A percentile compares a stretch with the other conserved stretches of the same genome.
phyloP scores from a whole-genome alignment of 2,797 vertebrate genomes.

The Hydrocynus forskahlii region DNA sequence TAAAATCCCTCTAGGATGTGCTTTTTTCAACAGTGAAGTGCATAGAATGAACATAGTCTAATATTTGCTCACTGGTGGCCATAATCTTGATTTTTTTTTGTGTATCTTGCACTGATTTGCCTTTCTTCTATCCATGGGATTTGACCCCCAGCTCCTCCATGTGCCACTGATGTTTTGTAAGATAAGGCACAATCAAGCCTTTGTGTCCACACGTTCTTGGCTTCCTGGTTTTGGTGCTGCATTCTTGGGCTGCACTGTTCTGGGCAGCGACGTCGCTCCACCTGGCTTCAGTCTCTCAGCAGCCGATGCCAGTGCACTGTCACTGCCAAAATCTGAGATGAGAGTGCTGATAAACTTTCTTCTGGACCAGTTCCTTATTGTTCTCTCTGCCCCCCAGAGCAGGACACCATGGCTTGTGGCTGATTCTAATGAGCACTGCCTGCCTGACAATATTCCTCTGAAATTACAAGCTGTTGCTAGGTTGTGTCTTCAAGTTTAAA shows the following conservation, averaged over 20 bases:
- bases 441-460: neutral
- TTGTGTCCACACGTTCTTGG: constrained; percentile 60
- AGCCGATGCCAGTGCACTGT: constrained; percentile 34
- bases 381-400: neutral
- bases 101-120: neutral
- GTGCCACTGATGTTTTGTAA: constrained; percentile 15
- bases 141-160: neutral
- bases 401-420: neutral
- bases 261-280: constrained; percentile 26
- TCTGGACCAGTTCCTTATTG: neutral
- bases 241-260: constrained; percentile 26
- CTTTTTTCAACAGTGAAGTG: neutral
- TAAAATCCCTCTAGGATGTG: neutral
- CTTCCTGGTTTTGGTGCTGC: constrained; percentile 53
- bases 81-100: neutral
- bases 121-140: constrained; percentile 11
- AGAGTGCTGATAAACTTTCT: constrained; percentile 15
- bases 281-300: constrained; percentile 40
- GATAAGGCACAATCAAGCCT: constrained; percentile 60
- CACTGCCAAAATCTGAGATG: constrained; percentile 42
- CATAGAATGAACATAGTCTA: neutral
- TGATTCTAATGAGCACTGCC: neutral
- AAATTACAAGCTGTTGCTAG: neutral
- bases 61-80: neutral
- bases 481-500: neutral